Conservation (phyloP, 2,888 invertebrate genomes). For the Agonum fuliginosum region DNA sequence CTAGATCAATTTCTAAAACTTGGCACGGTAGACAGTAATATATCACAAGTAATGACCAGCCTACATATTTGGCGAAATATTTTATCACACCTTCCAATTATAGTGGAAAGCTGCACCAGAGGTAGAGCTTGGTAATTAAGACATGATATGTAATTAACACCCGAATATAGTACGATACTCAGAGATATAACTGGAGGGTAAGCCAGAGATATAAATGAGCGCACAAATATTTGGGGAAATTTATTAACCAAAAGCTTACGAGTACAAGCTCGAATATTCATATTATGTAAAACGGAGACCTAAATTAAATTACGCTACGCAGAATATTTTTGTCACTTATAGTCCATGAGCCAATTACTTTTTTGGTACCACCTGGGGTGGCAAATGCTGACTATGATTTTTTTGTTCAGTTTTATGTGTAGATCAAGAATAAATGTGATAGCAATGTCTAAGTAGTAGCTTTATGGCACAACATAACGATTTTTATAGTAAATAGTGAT, state of each 20-base stretch:
- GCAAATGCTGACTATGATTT: no score
- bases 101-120: constrained; percentile 34
- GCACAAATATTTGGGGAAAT: constrained; percentile 34
- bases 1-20: background rate
- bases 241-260: constrained; percentile 37
- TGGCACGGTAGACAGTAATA: constrained; percentile 25
- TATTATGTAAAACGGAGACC: constrained; percentile 16
- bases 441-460: no score
- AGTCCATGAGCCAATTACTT: no score
- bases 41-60: constrained; percentile 9
- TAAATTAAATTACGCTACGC: constrained; percentile 22
- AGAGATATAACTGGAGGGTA: constrained; percentile 33
- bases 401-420: no score
- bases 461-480: no score
- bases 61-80: constrained; percentile 14
- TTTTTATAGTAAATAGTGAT: no score
- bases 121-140: constrained; percentile 36
- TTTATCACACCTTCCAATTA: constrained; percentile 36
- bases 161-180: constrained; percentile 37
- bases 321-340: constrained; percentile 18
- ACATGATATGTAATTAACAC: constrained; percentile 42
- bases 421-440: no score
- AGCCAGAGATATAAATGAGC: constrained; percentile 32
- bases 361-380: no score
- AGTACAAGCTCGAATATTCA: constrained; percentile 20